A percentile compares a stretch with the other conserved stretches of the same genome.
These are phyloP conservation scores for Heteromurus nitidus DNA, from an alignment of 2,888 invertebrate genomes.

Conservation along the genomic window DNA sequence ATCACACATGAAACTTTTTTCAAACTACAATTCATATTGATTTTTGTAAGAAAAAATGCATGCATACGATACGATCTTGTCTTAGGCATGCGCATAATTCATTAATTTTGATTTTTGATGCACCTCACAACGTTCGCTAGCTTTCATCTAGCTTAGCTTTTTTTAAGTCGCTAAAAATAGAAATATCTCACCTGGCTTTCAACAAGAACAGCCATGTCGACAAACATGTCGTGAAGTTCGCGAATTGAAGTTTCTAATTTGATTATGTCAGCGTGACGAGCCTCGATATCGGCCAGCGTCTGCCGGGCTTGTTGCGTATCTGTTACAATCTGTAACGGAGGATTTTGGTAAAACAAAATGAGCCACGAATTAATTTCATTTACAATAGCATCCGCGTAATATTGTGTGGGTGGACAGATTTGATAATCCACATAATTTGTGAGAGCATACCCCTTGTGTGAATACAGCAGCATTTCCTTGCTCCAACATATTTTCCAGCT, in stretches of 20 bases:
- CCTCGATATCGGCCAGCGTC: slow-evolving; percentile 70
- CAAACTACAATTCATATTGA: neutral
- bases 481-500: slow-evolving; percentile 98
- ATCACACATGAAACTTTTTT: no score
- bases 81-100: no score
- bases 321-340: slow-evolving; percentile 63
- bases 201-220: slow-evolving; percentile 70
- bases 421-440: no score
- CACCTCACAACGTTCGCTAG: no score
- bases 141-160: no score
- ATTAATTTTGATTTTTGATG: no score
- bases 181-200: slow-evolving; percentile 62
- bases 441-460: slow-evolving; percentile 65
- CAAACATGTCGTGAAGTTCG: slow-evolving; percentile 71
- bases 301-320: slow-evolving; percentile 71
- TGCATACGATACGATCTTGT: no score
- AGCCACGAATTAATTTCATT: no score
- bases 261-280: slow-evolving; percentile 70
- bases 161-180: no score
- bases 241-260: slow-evolving; percentile 70
- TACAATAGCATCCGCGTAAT: no score
- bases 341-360: no score
- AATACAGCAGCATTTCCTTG: slow-evolving; percentile 88
- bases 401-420: no score
- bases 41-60: neutral